Evolutionary conservation across 2,888 invertebrate genomes (phyloP).

Genomic region (Watsonalla cultraria): DNA sequence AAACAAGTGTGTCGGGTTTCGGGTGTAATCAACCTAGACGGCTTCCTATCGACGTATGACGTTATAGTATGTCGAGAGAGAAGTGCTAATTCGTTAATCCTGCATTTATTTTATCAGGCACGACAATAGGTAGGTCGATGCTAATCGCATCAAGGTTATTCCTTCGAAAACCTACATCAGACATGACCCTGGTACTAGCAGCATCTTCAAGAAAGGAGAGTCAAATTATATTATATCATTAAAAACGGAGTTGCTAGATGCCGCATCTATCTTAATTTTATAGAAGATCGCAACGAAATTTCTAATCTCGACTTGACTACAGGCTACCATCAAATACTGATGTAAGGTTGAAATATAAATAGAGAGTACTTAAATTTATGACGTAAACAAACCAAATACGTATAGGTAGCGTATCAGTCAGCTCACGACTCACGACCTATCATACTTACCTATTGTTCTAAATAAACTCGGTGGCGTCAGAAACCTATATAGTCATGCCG

Average conservation of each 20-base stretch:
- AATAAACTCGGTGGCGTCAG: constrained; percentile 33
- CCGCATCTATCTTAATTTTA: too few relatives aligned
- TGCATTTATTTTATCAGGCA: too few relatives aligned
- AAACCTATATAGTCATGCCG: constrained; percentile 37
- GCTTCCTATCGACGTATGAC: not conserved
- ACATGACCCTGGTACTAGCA: too few relatives aligned
- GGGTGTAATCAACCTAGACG: not conserved
- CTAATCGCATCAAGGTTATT: too few relatives aligned
- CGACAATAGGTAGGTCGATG: too few relatives aligned
- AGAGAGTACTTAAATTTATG: constrained; percentile 7
- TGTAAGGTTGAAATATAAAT: not conserved
- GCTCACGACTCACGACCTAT: constrained; percentile 32
- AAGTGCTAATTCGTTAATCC: too few relatives aligned
- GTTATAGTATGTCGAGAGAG: not conserved
- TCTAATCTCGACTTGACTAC: not conserved
- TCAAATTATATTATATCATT: too few relatives aligned
- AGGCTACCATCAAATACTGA: not conserved
- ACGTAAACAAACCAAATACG: constrained; percentile 22
- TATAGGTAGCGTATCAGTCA: constrained; percentile 21
- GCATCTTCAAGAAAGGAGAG: too few relatives aligned
- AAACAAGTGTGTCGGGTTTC: not conserved
- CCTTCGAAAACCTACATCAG: too few relatives aligned
- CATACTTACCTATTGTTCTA: constrained; percentile 36
- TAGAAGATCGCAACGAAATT: too few relatives aligned
- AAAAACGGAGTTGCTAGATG: too few relatives aligned